phyloP scores from a whole-genome alignment of 2,797 vertebrate species.

The Ctenochaetus hawaiiensis region DNA sequence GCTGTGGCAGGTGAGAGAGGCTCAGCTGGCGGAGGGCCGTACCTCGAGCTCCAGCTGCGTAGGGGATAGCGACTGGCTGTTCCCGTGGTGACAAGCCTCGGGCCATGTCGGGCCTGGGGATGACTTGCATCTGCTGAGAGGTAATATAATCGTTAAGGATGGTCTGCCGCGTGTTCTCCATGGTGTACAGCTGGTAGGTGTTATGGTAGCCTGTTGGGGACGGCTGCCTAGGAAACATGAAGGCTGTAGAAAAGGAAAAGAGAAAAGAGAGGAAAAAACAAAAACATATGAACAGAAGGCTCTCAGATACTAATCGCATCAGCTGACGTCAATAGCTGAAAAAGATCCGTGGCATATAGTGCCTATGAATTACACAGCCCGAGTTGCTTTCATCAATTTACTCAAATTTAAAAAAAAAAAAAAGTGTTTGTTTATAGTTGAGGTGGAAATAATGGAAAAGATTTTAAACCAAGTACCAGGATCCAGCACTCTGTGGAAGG shows the following conservation, averaged over 20 bases:
- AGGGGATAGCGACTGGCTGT: conserved; percentile 91
- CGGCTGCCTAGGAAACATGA: conserved; percentile 96
- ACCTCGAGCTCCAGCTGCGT: conserved; percentile 92
- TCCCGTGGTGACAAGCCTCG: conserved; percentile 95
- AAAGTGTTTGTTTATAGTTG: conserved; percentile 24
- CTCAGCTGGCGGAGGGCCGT: conserved; percentile 56
- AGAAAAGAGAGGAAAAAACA: background rate
- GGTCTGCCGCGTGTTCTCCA: conserved; percentile 99
- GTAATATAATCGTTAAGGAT: conserved; percentile 99
- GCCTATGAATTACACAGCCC: conserved; percentile 61
- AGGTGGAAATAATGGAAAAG: conserved; percentile 28
- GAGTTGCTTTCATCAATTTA: conserved; percentile 46
- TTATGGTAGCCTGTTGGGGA: conserved; percentile 96
- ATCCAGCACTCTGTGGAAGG: conserved; percentile 94
- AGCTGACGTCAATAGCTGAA: conserved; percentile 65
- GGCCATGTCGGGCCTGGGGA: conserved; percentile 91
- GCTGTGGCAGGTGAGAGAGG: conserved; percentile 42
- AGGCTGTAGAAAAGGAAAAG: conserved; percentile 80
- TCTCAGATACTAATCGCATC: conserved; percentile 52
- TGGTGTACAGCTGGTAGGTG: conserved; percentile 97
- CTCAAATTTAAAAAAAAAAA: conserved; percentile 21
- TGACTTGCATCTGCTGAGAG: conserved; percentile 99
- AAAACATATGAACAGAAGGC: conserved; percentile 63
- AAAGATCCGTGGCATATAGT: conserved; percentile 48
- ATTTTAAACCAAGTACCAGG: conserved; percentile 85